Base-by-base conservation (phyloP, 1,140 invertebrate genomes). In the Brachionus manjavacas region DNA sequence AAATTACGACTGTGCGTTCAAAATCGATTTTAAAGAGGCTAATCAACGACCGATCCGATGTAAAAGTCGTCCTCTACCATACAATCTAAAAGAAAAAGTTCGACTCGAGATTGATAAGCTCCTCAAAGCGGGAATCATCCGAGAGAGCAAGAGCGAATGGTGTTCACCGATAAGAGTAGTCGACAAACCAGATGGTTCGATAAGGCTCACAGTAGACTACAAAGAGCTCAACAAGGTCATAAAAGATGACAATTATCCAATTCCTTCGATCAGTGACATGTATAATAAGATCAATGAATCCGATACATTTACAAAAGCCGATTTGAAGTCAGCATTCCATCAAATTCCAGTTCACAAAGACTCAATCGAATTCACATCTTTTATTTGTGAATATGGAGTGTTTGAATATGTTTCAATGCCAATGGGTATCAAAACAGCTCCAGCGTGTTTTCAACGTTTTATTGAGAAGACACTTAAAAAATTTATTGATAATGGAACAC, bases 141-240 rank as follows among this genome's bases (percentile, higher is more conserved):
- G 81, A 43, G 31, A 11, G 12, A 84, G 84, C 9, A 49, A 84
- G 14, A 72, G 64, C 46, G 80, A 86, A n/a, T 87, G 85, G 86
- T 85, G 86, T 12, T 85, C 83, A 11, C 85, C 87, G 3, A 85
- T 86, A 12, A 85, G 86, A 20, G 83, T 84, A 1, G 85, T 86
- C 23, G n/a, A 79, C 9, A 87, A 66, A 66, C 28, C 6, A 35
- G 25, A 66, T 14, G 64, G 64, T 66, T 20, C 9, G 6, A 66
- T 66, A 28, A 20, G 64, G 25, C 23, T 66, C 64, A 66, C 64
- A 66, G 64, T 66, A 1, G 64, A 66, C 28, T 66, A 66, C 28
- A 66, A 66, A 23, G 23, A 66, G 11, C 9, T 28, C 23, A 35
- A 66, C n/a, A 52, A n/a, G n/a, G 49, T 52, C 49, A 52, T 52